These are phyloP conservation scores for Lymantria dispar DNA, from an alignment of 2,888 invertebrate species.

Conservation along the genomic window DNA sequence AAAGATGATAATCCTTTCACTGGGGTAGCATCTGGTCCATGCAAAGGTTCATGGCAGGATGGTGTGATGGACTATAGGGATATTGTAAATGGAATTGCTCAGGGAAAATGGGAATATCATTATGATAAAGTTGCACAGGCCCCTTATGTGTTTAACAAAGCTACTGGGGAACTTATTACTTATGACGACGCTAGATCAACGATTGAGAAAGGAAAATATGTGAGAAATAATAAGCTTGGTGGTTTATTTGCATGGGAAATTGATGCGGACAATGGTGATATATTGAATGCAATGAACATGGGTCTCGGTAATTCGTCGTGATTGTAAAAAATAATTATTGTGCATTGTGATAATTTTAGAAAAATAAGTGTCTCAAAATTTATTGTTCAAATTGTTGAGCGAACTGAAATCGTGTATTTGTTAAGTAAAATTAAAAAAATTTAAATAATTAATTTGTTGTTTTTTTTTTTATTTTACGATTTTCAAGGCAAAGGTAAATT, in stretches of 20 bases:
- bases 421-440: slow-evolving; percentile 33
- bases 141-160: slow-evolving; percentile 69
- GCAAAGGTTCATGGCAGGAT: slow-evolving; percentile 76
- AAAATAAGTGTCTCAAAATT: slow-evolving; percentile 41
- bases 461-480: slow-evolving; percentile 5
- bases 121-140: slow-evolving; percentile 74
- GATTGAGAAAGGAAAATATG: slow-evolving; percentile 75
- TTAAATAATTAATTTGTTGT: slow-evolving; percentile 14
- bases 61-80: slow-evolving; percentile 76
- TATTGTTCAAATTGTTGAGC: slow-evolving; percentile 36
- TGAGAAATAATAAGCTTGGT: slow-evolving; percentile 71
- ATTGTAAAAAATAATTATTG: slow-evolving; percentile 18
- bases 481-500: too few relatives aligned
- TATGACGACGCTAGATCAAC: slow-evolving; percentile 73
- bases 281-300: slow-evolving; percentile 75
- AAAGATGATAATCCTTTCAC: slow-evolving; percentile 67
- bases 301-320: slow-evolving; percentile 67
- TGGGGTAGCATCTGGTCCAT: slow-evolving; percentile 69
- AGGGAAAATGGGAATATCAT: slow-evolving; percentile 71
- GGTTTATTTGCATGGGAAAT: slow-evolving; percentile 77
- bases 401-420: slow-evolving; percentile 37
- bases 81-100: slow-evolving; percentile 67
- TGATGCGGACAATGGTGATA: slow-evolving; percentile 74
- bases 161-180: slow-evolving; percentile 70
- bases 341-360: slow-evolving; percentile 38